Evolutionary conservation across 2,888 invertebrate species (phyloP).

Genomic region (Chrysomela aeneicollis): DNA sequence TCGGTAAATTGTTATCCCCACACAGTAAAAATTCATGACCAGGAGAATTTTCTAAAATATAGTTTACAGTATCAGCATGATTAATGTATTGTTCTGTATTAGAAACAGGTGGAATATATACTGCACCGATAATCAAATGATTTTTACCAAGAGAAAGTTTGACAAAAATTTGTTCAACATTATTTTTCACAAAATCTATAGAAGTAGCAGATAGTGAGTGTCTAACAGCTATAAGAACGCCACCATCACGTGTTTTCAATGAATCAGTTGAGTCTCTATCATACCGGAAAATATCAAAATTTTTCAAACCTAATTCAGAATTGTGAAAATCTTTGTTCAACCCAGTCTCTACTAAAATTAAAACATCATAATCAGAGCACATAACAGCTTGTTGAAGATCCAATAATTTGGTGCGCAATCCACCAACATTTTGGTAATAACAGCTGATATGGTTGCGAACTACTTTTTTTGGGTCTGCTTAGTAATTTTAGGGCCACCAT

Average conservation of each 20-base stretch:
- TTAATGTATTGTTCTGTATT: conserved; percentile 7
- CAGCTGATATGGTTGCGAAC: not conserved
- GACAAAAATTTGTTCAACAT: conserved; percentile 13
- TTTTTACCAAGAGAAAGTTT: not conserved
- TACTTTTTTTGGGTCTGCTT: not conserved
- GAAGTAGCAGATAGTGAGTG: conserved; percentile 1
- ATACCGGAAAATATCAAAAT: not conserved
- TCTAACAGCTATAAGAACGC: conserved; percentile 8
- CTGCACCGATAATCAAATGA: not conserved
- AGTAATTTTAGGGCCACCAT: conserved; percentile 3
- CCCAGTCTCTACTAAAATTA: not conserved
- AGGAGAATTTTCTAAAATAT: not conserved
- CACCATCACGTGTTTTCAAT: conserved; percentile 12
- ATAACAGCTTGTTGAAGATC: conserved; percentile 1
- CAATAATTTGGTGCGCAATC: conserved; percentile 10
- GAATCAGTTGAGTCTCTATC: conserved; percentile 1
- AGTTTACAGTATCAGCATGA: conserved; percentile 9
- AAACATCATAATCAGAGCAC: conserved; percentile 1
- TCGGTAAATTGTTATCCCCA: not conserved
- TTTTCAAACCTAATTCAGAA: too few species aligned
- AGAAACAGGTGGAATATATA: conserved; percentile 4
- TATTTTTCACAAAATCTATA: conserved; percentile 5
- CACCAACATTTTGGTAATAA: conserved; percentile 6
- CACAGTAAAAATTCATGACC: conserved; percentile 4
- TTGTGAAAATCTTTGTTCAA: too few species aligned